A percentile compares a stretch with the other conserved stretches of the same genome.
These are phyloP conservation scores for Schizopygopsis pylzovi DNA, from an alignment of 2,797 vertebrate species.

Conservation along the genomic window DNA sequence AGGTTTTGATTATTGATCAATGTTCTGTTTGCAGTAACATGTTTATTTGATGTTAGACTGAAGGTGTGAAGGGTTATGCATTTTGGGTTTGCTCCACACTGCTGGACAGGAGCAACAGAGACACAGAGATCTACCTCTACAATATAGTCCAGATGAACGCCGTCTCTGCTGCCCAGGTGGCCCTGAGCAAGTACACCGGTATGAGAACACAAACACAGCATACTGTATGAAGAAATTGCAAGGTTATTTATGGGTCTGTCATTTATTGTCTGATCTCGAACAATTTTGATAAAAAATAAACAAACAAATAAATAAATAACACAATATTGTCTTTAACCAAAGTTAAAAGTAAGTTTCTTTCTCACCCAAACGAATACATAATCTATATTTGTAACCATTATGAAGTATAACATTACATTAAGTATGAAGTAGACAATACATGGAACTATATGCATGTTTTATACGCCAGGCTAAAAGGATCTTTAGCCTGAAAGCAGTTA, in stretches of 20 bases:
- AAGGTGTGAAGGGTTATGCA: slow-evolving; percentile 95
- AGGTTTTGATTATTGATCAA: background rate
- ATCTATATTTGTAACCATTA: background rate
- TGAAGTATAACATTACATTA: background rate
- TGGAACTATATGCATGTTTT: background rate
- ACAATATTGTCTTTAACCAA: background rate
- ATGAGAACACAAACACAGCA: slow-evolving; percentile 40
- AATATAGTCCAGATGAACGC: slow-evolving; percentile 98
- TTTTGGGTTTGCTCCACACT: slow-evolving; percentile 95
- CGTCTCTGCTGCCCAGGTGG: slow-evolving; percentile 90
- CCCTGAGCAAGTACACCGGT: slow-evolving; percentile 95
- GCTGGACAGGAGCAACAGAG: slow-evolving; percentile 92
- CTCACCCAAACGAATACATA: background rate
- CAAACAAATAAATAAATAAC: background rate
- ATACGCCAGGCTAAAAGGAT: background rate
- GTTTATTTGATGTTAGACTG: slow-evolving; percentile 75
- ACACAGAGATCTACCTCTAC: slow-evolving; percentile 90
- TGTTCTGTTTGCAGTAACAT: slow-evolving; percentile 20
- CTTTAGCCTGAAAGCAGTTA: background rate
- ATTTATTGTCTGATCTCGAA: background rate
- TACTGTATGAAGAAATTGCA: background rate
- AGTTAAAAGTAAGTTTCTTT: background rate
- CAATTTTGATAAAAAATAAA: background rate
- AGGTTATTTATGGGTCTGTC: background rate
- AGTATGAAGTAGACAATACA: background rate